phyloP scores from a whole-genome alignment of 2,113 vertebrate genomes.

The Aleadryas rufinucha region DNA sequence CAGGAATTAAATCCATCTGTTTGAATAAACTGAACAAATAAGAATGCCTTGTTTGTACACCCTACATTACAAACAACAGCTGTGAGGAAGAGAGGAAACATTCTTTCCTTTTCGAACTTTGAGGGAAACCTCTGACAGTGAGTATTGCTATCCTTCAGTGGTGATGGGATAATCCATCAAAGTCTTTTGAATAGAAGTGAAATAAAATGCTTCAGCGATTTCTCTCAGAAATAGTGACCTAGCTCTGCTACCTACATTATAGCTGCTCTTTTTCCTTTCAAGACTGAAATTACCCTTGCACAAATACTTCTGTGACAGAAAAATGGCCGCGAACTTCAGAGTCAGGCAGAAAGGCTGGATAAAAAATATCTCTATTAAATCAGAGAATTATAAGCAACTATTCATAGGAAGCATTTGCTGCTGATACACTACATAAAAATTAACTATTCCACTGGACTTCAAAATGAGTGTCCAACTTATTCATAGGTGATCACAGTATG shows the following conservation, averaged over 20 bases:
- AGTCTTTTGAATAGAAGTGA: background rate
- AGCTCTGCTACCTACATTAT: background rate
- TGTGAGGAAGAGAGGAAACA: background rate
- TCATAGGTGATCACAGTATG: background rate
- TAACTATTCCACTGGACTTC: background rate
- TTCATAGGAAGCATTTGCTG: background rate
- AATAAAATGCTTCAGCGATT: background rate
- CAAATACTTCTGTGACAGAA: background rate
- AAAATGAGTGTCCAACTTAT: background rate
- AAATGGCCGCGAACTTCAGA: background rate
- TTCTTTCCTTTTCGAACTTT: background rate
- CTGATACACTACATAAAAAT: background rate
- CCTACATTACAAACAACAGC: background rate
- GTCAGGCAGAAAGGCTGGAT: background rate
- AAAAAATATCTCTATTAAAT: background rate
- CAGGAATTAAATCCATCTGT: background rate
- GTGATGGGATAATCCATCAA: background rate
- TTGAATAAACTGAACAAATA: background rate
- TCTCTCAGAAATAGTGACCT: constrained; percentile 14
- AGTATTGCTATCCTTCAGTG: background rate
- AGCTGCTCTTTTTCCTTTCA: background rate
- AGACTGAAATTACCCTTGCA: background rate
- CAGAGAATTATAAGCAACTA: background rate
- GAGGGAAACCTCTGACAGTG: background rate
- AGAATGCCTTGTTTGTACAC: background rate